A percentile compares a stretch with the other conserved stretches of the same genome.
phyloP scores from a whole-genome alignment of 35 echinoderm and acorn worm genomes.

The Strongylocentrotus purpuratus region DNA sequence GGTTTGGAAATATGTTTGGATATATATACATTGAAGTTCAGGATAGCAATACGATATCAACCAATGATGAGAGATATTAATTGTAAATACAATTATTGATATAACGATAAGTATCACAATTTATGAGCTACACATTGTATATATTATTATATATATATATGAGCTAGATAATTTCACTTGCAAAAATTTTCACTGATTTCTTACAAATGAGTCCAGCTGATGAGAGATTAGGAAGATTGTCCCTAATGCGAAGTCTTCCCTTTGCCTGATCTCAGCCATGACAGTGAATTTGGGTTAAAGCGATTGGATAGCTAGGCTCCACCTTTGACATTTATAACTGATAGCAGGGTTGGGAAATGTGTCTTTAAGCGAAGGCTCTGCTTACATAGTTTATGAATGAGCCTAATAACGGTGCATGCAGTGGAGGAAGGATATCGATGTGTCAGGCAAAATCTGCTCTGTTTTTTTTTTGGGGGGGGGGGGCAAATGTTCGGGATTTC shows the following conservation, averaged over 20 bases:
- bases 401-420: background rate
- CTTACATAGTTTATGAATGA: conserved; percentile 47
- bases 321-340: conserved; percentile 37
- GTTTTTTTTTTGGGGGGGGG: background rate
- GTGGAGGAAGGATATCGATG: background rate
- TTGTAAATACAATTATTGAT: too few species aligned
- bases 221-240: background rate
- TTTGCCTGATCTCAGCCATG: background rate
- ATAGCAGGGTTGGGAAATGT: conserved; percentile 32
- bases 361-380: conserved; percentile 8
- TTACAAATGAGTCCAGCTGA: background rate
- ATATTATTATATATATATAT: too few species aligned
- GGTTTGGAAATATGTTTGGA: too few species aligned
- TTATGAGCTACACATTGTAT: too few species aligned
- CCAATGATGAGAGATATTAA: too few species aligned
- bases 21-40: too few species aligned
- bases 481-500: background rate
- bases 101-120: too few species aligned
- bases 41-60: too few species aligned
- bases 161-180: background rate
- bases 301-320: background rate
- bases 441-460: background rate
- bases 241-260: background rate
- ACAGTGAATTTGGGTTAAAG: conserved; percentile 41
- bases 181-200: background rate